Evolutionary conservation across 2,888 invertebrate genomes (phyloP), one percentile per base, ranked within the genome.

Genomic region (Scaptomyza cyrtandrae): DNA sequence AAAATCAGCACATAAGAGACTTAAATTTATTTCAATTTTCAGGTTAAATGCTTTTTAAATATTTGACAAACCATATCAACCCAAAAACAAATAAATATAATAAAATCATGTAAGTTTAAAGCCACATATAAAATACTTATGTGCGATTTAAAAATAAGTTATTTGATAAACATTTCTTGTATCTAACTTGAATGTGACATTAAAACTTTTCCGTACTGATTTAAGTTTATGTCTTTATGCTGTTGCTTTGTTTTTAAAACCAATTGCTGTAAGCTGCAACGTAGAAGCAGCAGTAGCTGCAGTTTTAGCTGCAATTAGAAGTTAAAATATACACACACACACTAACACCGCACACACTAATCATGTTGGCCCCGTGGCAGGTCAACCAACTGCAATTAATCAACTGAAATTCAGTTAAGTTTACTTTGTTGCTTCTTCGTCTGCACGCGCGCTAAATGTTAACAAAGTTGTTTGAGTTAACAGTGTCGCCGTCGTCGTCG

Each of bases 401-500:
- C 72, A 78, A 54, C 52, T 53, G 61, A 58, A 72, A 70, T 78
- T 77, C 64, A 78, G 78, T 78, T 59, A 61, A 70, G 50, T 61
- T 66, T 67, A 78, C 78, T 78, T 78, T 78, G 78, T 78, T 72
- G 56, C 49, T 41, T 75, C 35, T 37, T 10, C 4, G 3, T 16
- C 16, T 48, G 57, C 69, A 64, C 59, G 74, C 63, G 67, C 59
- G 72, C 66, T 62, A 75, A 78, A 72, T 63, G 78, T 69, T 72
- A 78, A 78, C 78, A 75, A 78, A 75, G 78, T 78, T 78, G 78
- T 78, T 74, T 73, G 75, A 69, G 69, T 78, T 75, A 61, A 55
- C 60, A 59, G 75, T 57, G 50, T 75, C 66, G 64, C 45, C 58
- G 44, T 14, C 46, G 52, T 24, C 37, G 10, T 35, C n/a, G 29